These are phyloP conservation scores for Xenops minutus DNA, from an alignment of 2,797 vertebrate species.

Conservation along the genomic window DNA sequence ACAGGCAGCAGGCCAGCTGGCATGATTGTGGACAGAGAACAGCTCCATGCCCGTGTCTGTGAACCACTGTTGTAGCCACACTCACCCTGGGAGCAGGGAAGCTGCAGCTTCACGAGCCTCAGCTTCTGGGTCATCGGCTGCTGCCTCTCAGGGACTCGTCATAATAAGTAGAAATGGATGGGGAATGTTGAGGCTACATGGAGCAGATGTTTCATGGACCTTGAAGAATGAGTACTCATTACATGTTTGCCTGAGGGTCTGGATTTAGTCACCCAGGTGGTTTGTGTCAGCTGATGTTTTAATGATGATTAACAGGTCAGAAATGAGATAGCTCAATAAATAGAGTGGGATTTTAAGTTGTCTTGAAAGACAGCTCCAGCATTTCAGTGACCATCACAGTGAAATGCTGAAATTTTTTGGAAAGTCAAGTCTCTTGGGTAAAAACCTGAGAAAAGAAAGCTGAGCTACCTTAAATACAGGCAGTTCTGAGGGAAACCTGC, in stretches of 20 bases:
- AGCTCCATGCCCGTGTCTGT: fast-evolving
- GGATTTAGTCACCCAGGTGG: not conserved
- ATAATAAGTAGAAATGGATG: not conserved
- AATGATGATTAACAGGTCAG: not conserved
- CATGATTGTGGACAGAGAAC: not conserved
- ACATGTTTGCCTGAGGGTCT: slow-evolving; percentile 8
- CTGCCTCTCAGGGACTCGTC: not conserved
- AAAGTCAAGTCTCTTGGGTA: not conserved
- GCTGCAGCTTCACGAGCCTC: not conserved
- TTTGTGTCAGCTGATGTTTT: not conserved
- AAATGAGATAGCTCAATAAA: not conserved
- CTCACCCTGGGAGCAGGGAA: not conserved
- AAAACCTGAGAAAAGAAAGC: not conserved
- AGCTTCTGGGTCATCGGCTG: not conserved
- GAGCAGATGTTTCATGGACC: slow-evolving; percentile 4
- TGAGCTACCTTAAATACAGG: not conserved
- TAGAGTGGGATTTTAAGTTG: not conserved
- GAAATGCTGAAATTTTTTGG: not conserved
- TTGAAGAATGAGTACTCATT: slow-evolving; percentile 30
- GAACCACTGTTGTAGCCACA: fast-evolving
- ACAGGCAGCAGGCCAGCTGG: not conserved
- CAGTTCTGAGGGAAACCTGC: not conserved
- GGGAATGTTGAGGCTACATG: not conserved
- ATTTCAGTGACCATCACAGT: not conserved
- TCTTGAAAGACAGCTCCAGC: not conserved